Base-by-base conservation (phyloP, 2,888 invertebrate genomes). In the Acanthococcus lagerstroemiae region DNA sequence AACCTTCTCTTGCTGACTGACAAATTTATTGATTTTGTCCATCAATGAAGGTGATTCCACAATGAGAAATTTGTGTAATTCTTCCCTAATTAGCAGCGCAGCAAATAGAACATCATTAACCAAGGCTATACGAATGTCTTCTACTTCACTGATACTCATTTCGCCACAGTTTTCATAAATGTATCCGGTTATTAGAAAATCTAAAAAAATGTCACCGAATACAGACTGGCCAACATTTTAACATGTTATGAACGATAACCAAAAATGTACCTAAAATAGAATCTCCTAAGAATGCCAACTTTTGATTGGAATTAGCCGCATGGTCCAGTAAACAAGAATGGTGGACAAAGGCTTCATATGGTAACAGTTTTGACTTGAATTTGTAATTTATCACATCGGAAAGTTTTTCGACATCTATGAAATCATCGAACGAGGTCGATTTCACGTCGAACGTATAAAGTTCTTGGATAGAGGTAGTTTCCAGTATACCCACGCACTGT, bases 101-200 rank as follows among this genome's bases (percentile, higher is more conserved):
- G 93, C 95, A 73, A 99, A 91, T 0, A 95, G 95, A 67, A 90
- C 85, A 74, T 99, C 99, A 75, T 99, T 97, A 3, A 99, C 97
- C 2, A 99, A 80, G 0, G 97, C 92, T 0, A 96, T 95, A 37
- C 97, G 81, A 68, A 97, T 75, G 77, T 97, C 96, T 0, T 96
- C 96, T 66, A 99, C 77, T 17, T 90, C 84, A 0, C 95, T 96
- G 0, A 94, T 92, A 67, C 81, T 83, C 73, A 90, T 79, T 50
- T 78, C 73, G 0, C 78, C 78, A 68, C 83, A 84, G 69, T 83
- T 82, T 76, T 95, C 92, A 74, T 83, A 95, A 61, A 99, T 87
- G 74, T 92, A 84, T 12, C 88, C 80, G 0, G 95, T 94, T 24
- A 95, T 85, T 12, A 95, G 77, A 75, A 93, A 93, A 77, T 95